phyloP scores from a whole-genome alignment of 2,797 vertebrate species.

The Euphonia xanthogaster region DNA sequence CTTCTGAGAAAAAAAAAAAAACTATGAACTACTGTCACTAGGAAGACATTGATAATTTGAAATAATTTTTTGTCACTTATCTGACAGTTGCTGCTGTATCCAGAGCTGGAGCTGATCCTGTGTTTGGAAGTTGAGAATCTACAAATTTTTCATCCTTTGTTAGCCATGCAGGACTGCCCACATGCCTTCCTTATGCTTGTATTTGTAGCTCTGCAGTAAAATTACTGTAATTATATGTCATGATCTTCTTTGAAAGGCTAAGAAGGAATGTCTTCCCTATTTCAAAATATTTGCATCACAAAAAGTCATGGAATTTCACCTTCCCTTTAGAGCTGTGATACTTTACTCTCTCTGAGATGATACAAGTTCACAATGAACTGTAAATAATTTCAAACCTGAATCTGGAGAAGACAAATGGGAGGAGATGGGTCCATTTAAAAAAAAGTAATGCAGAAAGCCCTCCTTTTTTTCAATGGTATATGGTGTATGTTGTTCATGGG shows the following conservation, averaged over 20 bases:
- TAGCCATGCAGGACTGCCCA: background rate
- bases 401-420: background rate
- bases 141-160: background rate
- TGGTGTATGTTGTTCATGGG: background rate
- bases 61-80: background rate
- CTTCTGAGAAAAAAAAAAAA: background rate
- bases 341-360: background rate
- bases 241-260: background rate
- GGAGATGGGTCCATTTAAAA: background rate
- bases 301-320: background rate
- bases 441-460: background rate
- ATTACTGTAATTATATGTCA: constrained; percentile 29
- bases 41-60: background rate
- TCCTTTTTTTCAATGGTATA: background rate
- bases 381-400: background rate
- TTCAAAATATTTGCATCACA: constrained; percentile 40
- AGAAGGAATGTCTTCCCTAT: background rate
- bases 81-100: background rate
- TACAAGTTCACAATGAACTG: background rate
- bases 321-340: background rate
- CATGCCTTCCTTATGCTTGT: background rate
- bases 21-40: background rate
- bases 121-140: background rate
- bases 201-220: background rate
- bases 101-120: background rate